Evolutionary conservation across 37 sponge, comb jelly and placozoan species (phyloP).

Genomic region (Agelas oroides): DNA sequence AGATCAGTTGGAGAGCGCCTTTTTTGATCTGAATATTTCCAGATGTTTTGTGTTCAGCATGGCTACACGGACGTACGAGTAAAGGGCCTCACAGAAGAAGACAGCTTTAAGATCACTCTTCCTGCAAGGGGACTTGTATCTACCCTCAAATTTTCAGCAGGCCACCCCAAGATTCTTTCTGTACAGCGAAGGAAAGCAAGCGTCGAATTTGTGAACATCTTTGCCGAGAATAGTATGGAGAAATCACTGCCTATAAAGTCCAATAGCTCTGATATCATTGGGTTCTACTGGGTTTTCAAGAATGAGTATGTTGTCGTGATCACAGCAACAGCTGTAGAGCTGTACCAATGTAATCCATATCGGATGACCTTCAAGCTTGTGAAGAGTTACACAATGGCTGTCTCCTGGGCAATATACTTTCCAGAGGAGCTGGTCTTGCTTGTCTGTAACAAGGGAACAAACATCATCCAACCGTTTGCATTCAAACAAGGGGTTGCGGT

Average conservation of each 20-base stretch:
- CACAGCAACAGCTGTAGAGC: conserved; percentile 81
- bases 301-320: conserved; percentile 91
- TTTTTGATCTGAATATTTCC: conserved; percentile 83
- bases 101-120: conserved; percentile 85
- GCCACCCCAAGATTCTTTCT: conserved; percentile 64
- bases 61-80: conserved; percentile 84
- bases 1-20: conserved; percentile 72
- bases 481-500: conserved; percentile 66
- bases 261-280: conserved; percentile 64
- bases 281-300: conserved; percentile 93
- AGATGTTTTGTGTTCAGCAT: conserved; percentile 86
- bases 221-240: conserved; percentile 58
- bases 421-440: conserved; percentile 78
- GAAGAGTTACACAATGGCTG: conserved; percentile 69
- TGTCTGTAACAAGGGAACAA: conserved; percentile 63
- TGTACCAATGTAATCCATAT: conserved; percentile 79
- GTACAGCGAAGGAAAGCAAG: conserved; percentile 71
- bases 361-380: conserved; percentile 71
- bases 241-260: conserved; percentile 70
- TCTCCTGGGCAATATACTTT: conserved; percentile 94
- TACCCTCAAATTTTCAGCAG: conserved; percentile 85
- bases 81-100: conserved; percentile 60
- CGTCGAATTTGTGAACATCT: conserved; percentile 85
- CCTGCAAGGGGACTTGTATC: conserved; percentile 75
- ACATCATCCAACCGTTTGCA: conserved; percentile 81